Base-by-base conservation (phyloP, 37 sponge, comb jelly and placozoan genomes). In the Chondrilla cf. caribensis region DNA sequence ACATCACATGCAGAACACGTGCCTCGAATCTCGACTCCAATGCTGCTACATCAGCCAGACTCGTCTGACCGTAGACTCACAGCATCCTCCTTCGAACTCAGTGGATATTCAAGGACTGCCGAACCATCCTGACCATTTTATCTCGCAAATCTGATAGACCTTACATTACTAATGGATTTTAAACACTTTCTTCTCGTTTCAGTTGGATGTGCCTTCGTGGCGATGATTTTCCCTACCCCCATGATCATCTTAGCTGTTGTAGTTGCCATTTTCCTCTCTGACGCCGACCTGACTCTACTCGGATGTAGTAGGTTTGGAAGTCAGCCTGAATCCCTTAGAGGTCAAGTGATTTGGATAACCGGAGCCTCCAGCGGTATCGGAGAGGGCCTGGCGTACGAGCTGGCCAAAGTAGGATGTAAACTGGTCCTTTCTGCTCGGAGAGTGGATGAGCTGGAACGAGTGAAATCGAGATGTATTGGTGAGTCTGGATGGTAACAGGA, bases 351-450 rank as follows among this genome's bases (percentile, higher is more conserved):
- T 9, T 97, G 97, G 97, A 87, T 97, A 5, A 97, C 97, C 0
- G 97, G 97, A 2, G 97, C 97, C 26, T 92, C 93, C n/a, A 92
- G 93, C 40, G 97, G 97, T 0, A 92, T 97, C 8, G 97, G 97
- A 1, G 90, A 89, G 38, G 70, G 64, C 28, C 80, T 94, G 1
- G 90, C 93, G 19, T 85, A 91, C 58, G 72, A 80, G n/a, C 57
- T 97, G 41, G 90, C 97, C 36, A 65, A 64, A 54, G 77, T 37
- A 32, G 95, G 93, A 38, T 88, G 89, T 21, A 86, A 60, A 47
- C 87, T 97, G n/a, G 65, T 97, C 14, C 81, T 97, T 59, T 97
- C 97, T 19, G 93, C 97, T 0, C 87, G 97, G 57, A 70, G 95
- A 18, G 83, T 84, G 72, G 79, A 78, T n/a, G 93, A 94, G 75